Conservation (phyloP, 2,797 vertebrate genomes). For the Sylvilagus floridanus region DNA sequence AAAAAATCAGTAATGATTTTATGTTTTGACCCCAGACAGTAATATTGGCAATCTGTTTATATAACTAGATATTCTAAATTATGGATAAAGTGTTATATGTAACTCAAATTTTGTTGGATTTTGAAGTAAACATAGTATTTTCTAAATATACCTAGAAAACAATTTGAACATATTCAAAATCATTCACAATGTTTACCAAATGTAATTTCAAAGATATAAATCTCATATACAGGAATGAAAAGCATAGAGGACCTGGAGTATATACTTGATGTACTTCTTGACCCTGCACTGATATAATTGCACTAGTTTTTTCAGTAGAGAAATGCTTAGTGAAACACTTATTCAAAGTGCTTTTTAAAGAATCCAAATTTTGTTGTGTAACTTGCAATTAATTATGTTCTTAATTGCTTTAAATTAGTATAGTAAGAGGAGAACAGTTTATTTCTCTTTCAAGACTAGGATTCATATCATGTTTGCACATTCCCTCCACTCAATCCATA, state of each 20-base stretch:
- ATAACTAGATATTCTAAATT: slow-evolving; percentile 64
- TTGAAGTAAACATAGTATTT: slow-evolving; percentile 39
- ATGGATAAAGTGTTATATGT: slow-evolving; percentile 18
- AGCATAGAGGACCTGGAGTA: not conserved
- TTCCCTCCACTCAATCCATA: fast-evolving
- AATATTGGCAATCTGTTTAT: slow-evolving; percentile 60
- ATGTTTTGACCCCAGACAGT: slow-evolving; percentile 38
- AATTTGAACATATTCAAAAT: not conserved
- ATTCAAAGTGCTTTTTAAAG: not conserved
- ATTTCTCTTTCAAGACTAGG: not conserved
- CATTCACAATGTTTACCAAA: not conserved
- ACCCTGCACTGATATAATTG: not conserved
- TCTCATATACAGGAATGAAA: not conserved
- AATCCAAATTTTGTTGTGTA: not conserved
- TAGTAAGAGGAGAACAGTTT: not conserved
- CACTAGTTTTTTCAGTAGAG: not conserved
- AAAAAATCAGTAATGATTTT: slow-evolving; percentile 61
- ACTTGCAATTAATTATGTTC: not conserved
- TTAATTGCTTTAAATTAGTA: not conserved
- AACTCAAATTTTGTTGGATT: slow-evolving; percentile 45
- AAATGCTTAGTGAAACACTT: not conserved
- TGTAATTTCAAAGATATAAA: slow-evolving; percentile 6
- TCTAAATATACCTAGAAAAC: not conserved
- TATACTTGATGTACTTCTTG: not conserved
- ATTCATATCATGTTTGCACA: not conserved